phyloP scores from a whole-genome alignment of 2,797 vertebrate species.

The Loriculus beryllinus region DNA sequence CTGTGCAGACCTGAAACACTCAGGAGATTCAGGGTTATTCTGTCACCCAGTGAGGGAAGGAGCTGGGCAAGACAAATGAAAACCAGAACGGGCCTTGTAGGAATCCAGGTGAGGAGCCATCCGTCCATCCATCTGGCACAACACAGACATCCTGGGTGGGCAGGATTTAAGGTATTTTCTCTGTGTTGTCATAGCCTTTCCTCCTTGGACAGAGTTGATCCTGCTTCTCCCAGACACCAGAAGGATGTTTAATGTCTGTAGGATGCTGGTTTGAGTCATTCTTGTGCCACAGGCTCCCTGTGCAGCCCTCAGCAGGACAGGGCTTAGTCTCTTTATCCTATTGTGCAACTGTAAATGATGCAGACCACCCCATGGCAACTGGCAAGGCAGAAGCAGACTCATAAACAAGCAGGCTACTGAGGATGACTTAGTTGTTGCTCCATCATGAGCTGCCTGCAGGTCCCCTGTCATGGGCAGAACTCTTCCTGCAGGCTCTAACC shows the following conservation, averaged over 20 bases:
- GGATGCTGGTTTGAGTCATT: background rate
- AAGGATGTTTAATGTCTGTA: background rate
- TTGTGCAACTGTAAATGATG: rapidly evolving
- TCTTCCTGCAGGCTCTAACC: background rate
- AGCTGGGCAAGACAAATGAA: background rate
- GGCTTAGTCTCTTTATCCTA: background rate
- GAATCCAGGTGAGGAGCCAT: background rate
- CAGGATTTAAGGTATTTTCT: background rate
- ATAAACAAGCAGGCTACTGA: rapidly evolving
- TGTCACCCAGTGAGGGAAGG: background rate
- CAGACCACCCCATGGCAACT: background rate
- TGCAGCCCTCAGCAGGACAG: background rate
- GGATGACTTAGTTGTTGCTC: background rate
- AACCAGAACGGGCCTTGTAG: background rate
- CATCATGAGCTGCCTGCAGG: background rate
- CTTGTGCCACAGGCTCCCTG: background rate
- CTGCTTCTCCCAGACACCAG: background rate
- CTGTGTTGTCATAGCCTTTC: background rate
- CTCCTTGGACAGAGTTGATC: background rate
- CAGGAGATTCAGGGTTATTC: background rate
- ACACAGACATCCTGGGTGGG: rapidly evolving
- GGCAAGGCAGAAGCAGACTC: no score
- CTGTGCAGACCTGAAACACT: background rate
- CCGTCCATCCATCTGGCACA: background rate
- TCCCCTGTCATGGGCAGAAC: background rate